Percentiles rank a stretch among this genome's conserved stretches.
Evolutionary conservation across 2,113 vertebrate species (phyloP).

Genomic region (Urocitellus parryii): DNA sequence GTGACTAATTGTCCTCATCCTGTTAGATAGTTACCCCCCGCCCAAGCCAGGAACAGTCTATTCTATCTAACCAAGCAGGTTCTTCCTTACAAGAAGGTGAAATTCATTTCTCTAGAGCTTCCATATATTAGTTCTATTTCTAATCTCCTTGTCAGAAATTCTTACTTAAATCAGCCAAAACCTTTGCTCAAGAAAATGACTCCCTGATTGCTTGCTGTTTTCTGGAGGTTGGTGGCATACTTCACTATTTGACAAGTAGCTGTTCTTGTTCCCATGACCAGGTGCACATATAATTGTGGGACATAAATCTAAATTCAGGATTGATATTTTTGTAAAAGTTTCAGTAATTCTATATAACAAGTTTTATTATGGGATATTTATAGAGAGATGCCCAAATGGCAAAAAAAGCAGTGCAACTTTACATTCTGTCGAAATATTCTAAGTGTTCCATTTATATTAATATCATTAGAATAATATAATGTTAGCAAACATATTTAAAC

Average conservation of each 20-base stretch:
- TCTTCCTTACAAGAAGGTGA: not conserved
- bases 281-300: not conserved
- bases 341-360: not conserved
- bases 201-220: not conserved
- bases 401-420: constrained; percentile 47
- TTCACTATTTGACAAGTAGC: not conserved
- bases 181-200: constrained; percentile 18
- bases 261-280: not conserved
- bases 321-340: constrained; percentile 12
- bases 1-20: not conserved
- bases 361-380: not conserved
- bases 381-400: constrained; percentile 13
- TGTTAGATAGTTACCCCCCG: not conserved
- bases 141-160: constrained; percentile 24
- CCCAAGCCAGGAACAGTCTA: not conserved
- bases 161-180: constrained; percentile 50
- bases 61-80: not conserved
- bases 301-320: constrained; percentile 37
- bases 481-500: constrained; percentile 24
- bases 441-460: not conserved
- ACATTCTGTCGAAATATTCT: constrained; percentile 15
- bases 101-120: constrained; percentile 5
- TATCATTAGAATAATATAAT: constrained; percentile 12
- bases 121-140: not conserved
- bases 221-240: not conserved